These are phyloP conservation scores for Horisme vitalbata DNA, from an alignment of 2,888 invertebrate species.

Conservation along the genomic window DNA sequence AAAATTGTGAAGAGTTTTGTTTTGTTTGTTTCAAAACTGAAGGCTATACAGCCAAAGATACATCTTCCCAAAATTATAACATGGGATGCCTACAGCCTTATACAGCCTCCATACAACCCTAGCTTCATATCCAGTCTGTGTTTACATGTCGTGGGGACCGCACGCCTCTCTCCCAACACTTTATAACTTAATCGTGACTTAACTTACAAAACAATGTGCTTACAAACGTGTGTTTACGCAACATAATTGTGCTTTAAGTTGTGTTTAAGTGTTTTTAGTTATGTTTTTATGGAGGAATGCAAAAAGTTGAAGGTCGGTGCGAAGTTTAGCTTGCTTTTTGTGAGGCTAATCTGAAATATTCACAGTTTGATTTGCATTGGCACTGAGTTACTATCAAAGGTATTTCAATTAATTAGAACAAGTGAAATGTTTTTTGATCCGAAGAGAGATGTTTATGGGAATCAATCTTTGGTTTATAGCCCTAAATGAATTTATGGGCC, in stretches of 20 bases:
- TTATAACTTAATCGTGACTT: constrained; percentile 52
- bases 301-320: constrained; percentile 35
- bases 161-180: constrained; percentile 40
- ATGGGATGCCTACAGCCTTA: background rate
- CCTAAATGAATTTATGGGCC: too few species aligned
- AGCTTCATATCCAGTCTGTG: constrained; percentile 46
- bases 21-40: too few species aligned
- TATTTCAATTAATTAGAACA: too few species aligned
- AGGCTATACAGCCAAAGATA: too few species aligned
- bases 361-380: background rate
- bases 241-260: constrained; percentile 19
- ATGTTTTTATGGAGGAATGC: constrained; percentile 49
- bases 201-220: constrained; percentile 27
- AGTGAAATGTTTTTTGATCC: too few species aligned
- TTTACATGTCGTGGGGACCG: constrained; percentile 36
- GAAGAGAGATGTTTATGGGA: too few species aligned
- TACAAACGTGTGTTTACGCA: constrained; percentile 14
- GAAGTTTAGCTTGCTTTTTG: constrained; percentile 17
- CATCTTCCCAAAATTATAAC: background rate
- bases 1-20: too few species aligned
- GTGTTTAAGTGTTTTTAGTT: constrained; percentile 39
- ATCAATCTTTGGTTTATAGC: too few species aligned
- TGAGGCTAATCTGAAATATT: background rate
- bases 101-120: background rate
- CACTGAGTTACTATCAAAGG: too few species aligned